Conservation (phyloP, 2,888 invertebrate species). For the Sinohyriopsis cumingii region DNA sequence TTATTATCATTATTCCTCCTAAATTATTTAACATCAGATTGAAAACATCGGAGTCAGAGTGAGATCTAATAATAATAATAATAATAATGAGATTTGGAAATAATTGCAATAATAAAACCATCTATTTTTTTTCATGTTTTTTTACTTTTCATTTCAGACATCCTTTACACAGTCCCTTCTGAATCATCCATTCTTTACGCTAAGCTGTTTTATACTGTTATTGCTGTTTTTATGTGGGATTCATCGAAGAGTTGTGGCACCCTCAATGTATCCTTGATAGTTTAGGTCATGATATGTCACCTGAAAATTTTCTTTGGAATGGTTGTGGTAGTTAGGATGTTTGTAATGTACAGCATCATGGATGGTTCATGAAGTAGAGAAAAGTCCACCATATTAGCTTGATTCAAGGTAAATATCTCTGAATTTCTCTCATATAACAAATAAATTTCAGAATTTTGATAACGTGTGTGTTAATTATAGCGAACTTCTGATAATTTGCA, state of each 20-base stretch:
- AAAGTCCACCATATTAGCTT: no score
- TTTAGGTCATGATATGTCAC: neutral
- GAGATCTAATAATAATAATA: no score
- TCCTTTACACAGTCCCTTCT: slow-evolving; percentile 84
- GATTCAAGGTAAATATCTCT: no score
- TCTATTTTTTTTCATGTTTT: neutral
- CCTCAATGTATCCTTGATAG: slow-evolving; percentile 73
- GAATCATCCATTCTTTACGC: slow-evolving; percentile 95
- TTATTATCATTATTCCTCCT: no score
- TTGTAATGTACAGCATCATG: neutral
- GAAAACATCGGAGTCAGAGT: no score
- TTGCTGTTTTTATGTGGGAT: slow-evolving; percentile 92
- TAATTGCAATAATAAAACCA: neutral
- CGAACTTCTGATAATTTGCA: no score
- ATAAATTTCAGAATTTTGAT: no score
- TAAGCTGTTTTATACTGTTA: slow-evolving; percentile 81
- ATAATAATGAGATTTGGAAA: neutral
- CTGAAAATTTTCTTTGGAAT: neutral
- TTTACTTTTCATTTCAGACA: slow-evolving; percentile 40
- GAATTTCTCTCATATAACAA: no score
- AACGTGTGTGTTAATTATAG: no score
- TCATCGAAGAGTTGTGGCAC: slow-evolving; percentile 96
- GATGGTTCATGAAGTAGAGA: neutral
- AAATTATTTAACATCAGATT: no score
- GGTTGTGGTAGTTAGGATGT: neutral